A percentile compares a stretch with the other conserved stretches of the same genome.
Conservation (phyloP, 2,113 vertebrate species). For the Lophochroa leadbeateri region DNA sequence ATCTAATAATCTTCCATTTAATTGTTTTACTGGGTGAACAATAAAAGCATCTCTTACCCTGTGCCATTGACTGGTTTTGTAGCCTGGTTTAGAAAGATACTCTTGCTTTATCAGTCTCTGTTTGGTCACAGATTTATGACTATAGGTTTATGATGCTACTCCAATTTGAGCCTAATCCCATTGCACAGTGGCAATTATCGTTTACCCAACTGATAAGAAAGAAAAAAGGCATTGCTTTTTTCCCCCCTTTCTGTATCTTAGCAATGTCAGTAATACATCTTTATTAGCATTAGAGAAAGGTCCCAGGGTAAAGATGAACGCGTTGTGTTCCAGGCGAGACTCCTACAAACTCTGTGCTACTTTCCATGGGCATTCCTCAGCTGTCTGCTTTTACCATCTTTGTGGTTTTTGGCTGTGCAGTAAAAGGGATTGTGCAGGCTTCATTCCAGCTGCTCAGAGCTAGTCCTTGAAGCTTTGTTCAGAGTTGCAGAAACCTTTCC, state of each 20-base stretch:
- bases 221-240: neutral
- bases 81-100: neutral
- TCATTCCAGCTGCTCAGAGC: neutral
- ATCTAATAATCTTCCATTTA: neutral
- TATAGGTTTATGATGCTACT: neutral
- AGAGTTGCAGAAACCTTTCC: neutral
- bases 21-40: slow-evolving; percentile 19
- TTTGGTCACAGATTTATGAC: neutral
- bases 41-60: slow-evolving; percentile 19
- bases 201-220: neutral
- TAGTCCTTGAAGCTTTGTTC: neutral
- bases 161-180: neutral
- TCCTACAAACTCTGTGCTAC: neutral
- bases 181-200: neutral
- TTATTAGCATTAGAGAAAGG: neutral
- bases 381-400: neutral
- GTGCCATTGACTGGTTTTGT: neutral
- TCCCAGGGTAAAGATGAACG: neutral
- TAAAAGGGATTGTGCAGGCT: neutral
- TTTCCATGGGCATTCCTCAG: neutral
- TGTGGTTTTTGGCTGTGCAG: neutral
- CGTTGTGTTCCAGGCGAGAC: neutral
- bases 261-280: neutral
- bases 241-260: neutral
- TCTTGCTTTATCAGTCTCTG: neutral